These are phyloP conservation scores for Sialis lutaria DNA, from an alignment of 2,888 invertebrate genomes.

Conservation along the genomic window DNA sequence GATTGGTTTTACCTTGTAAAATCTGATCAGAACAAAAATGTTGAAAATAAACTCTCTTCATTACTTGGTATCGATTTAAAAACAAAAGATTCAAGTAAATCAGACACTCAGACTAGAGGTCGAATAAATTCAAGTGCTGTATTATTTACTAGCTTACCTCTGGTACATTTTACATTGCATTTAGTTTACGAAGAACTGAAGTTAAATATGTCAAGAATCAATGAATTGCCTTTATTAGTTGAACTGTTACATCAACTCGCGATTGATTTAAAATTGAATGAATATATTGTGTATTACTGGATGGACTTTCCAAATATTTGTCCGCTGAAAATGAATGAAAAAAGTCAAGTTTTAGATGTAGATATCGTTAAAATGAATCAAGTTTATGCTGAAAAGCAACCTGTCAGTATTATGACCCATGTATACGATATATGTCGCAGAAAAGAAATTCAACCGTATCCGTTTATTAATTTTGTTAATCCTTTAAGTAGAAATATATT, in stretches of 20 bases:
- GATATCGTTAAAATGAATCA: slow-evolving; percentile 38
- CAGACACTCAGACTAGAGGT: slow-evolving; percentile 10
- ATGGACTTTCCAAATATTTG: slow-evolving; percentile 61
- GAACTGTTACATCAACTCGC: slow-evolving; percentile 58
- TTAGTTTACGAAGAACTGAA: slow-evolving; percentile 84
- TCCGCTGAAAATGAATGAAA: slow-evolving; percentile 17
- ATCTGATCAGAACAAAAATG: slow-evolving; percentile 36
- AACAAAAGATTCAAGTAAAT: slow-evolving; percentile 8
- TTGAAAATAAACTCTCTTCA: slow-evolving; percentile 26
- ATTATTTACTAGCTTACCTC: slow-evolving; percentile 54
- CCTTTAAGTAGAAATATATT: slow-evolving; percentile 52
- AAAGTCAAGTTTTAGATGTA: slow-evolving; percentile 34
- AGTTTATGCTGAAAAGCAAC: slow-evolving; percentile 41
- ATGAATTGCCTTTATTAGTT: slow-evolving; percentile 49
- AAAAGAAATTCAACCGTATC: slow-evolving; percentile 38
- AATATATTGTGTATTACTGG: slow-evolving; percentile 67
- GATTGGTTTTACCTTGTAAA: slow-evolving; percentile 64
- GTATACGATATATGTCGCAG: slow-evolving; percentile 45
- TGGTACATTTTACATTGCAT: slow-evolving; percentile 67
- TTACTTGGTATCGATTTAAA: slow-evolving; percentile 18
- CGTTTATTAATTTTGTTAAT: slow-evolving; percentile 58
- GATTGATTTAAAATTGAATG: slow-evolving; percentile 50
- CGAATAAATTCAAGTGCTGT: slow-evolving; percentile 44
- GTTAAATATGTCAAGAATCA: slow-evolving; percentile 50
- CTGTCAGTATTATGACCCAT: slow-evolving; percentile 56